These are phyloP conservation scores for Epizoanthus fatuus DNA, from an alignment of 92 coral and sea anemone species.

Conservation along the genomic window DNA sequence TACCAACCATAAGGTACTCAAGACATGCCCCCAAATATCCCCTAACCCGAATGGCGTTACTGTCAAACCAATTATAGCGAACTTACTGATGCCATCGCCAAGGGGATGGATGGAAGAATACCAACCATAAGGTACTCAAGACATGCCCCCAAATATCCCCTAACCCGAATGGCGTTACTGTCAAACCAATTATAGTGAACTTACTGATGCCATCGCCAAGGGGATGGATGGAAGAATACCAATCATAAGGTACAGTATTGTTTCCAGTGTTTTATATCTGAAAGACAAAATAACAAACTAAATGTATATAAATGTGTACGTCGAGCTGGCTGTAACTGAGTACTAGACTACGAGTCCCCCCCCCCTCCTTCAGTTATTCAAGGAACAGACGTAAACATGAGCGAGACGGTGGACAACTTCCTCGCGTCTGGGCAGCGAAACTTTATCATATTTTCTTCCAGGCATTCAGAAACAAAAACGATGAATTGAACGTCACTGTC, in stretches of 20 bases:
- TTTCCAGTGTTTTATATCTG: constrained; percentile 93
- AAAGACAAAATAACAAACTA: background rate
- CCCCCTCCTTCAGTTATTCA: too few species aligned
- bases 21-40: too few species aligned
- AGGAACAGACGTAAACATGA: too few species aligned
- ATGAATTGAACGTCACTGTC: too few species aligned
- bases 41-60: too few species aligned
- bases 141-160: too few species aligned
- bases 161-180: background rate
- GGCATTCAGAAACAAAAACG: too few species aligned
- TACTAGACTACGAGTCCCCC: too few species aligned
- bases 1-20: too few species aligned
- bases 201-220: constrained; percentile 79
- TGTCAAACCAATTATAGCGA: background rate
- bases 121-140: constrained; percentile 82
- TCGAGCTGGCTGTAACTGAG: background rate
- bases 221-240: constrained; percentile 97
- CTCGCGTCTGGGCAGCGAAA: too few species aligned
- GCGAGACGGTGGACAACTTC: too few species aligned
- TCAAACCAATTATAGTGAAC: constrained; percentile 20
- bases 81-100: constrained; percentile 87
- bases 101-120: constrained; percentile 93
- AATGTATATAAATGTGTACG: background rate
- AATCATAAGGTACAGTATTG: constrained; percentile 83
- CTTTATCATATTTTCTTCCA: too few species aligned